A percentile compares a stretch with the other conserved stretches of the same genome.
phyloP scores from a whole-genome alignment of 2,797 vertebrate genomes.

The Aeoliscus strigatus region DNA sequence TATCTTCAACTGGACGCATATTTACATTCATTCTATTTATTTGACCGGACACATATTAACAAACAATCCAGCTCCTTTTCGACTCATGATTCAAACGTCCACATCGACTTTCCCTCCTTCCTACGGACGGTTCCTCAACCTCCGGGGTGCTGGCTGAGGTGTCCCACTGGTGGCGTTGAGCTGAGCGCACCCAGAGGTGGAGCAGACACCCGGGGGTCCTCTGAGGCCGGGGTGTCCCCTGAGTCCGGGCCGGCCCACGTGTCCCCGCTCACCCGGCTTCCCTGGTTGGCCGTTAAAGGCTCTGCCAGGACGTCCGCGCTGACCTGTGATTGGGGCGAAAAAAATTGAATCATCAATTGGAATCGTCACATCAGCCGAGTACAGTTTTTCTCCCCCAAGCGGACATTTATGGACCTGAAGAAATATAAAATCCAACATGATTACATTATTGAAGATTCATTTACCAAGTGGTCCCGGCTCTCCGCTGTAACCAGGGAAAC shows the following conservation, averaged over 20 bases:
- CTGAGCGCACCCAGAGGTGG: constrained; percentile 71
- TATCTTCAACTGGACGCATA: constrained; percentile 36
- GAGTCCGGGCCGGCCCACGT: constrained; percentile 68
- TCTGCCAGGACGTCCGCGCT: constrained; percentile 72
- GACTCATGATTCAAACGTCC: constrained; percentile 19
- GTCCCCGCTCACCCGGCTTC: constrained; percentile 71
- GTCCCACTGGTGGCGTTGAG: constrained; percentile 41
- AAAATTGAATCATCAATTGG: no score
- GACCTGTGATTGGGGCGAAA: constrained; percentile 61
- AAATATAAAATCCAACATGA: constrained; percentile 10
- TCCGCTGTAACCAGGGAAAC: constrained; percentile 62
- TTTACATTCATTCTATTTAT: constrained; percentile 60
- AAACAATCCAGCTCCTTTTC: constrained; percentile 23
- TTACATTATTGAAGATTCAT: not conserved
- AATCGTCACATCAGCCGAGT: constrained; percentile 12
- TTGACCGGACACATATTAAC: constrained; percentile 45
- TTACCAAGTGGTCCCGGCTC: constrained; percentile 70
- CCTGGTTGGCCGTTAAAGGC: constrained; percentile 76
- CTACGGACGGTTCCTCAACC: constrained; percentile 64
- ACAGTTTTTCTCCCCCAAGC: constrained; percentile 4
- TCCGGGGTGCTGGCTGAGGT: constrained; percentile 41
- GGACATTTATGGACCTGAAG: constrained; percentile 2
- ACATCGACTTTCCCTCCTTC: constrained; percentile 14
- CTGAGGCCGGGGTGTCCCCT: constrained; percentile 73
- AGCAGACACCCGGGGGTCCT: constrained; percentile 76